Percentiles rank a stretch among this genome's conserved stretches.
phyloP scores from a whole-genome alignment of 35 echinoderm and acorn worm genomes.

The Ophioderma brevispina region DNA sequence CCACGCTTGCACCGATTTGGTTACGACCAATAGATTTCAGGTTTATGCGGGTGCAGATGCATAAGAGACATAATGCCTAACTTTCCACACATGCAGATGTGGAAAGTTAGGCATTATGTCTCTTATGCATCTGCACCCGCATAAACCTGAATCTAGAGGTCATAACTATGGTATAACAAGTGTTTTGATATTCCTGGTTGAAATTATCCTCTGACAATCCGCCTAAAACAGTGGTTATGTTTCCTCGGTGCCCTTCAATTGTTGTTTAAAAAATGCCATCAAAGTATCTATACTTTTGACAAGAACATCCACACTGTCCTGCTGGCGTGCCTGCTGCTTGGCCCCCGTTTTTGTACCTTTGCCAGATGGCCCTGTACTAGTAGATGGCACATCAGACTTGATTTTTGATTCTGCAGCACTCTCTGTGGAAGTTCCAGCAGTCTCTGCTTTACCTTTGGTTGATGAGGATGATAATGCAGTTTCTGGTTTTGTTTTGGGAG shows the following conservation, averaged over 20 bases:
- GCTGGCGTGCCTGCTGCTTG: constrained; percentile 1
- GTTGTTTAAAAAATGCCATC: constrained; percentile 14
- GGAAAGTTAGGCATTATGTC: too few species aligned
- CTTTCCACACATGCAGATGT: too few species aligned
- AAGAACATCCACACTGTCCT: constrained; percentile 31
- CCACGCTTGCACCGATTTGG: too few species aligned
- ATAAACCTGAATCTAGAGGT: too few species aligned
- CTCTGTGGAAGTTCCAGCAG: background rate
- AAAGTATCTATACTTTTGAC: constrained; percentile 36
- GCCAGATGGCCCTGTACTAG: background rate
- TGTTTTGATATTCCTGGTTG: background rate
- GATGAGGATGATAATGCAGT: background rate
- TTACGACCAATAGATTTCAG: too few species aligned
- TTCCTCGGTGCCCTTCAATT: background rate
- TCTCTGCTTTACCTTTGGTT: background rate
- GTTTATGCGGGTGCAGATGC: too few species aligned
- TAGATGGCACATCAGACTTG: background rate
- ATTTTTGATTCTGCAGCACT: background rate
- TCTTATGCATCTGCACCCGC: too few species aligned
- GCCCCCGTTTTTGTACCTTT: background rate
- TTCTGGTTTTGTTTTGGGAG: background rate
- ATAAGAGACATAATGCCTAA: too few species aligned
- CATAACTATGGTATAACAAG: too few species aligned
- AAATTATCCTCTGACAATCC: background rate
- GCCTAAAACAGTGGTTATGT: background rate